Conservation (phyloP, 2,113 vertebrate species). For the Labrus mixtus region DNA sequence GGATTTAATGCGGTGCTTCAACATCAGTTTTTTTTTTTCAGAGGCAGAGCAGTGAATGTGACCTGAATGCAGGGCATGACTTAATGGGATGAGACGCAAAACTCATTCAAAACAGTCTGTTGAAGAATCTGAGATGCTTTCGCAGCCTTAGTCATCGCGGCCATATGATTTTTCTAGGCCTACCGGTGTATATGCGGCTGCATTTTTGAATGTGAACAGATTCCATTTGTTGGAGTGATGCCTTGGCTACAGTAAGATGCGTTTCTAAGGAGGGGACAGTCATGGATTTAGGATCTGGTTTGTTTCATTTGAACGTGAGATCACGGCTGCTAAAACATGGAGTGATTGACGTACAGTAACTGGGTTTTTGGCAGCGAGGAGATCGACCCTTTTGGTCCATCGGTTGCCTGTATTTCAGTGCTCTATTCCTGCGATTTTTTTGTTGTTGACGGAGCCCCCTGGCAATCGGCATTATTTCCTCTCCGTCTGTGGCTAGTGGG, state of each 20-base stretch:
- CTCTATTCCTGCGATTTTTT: constrained; percentile 70
- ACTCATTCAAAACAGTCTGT: constrained; percentile 80
- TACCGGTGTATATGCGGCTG: constrained; percentile 53
- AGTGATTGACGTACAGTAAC: constrained; percentile 70
- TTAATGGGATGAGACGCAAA: constrained; percentile 83
- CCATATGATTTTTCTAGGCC: constrained; percentile 60
- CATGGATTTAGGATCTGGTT: constrained; percentile 70
- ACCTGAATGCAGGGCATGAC: constrained; percentile 82
- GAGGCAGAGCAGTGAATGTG: constrained; percentile 80
- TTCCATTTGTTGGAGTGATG: constrained; percentile 57
- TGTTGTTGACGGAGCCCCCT: constrained; percentile 73
- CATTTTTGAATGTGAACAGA: constrained; percentile 38
- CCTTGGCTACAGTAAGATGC: constrained; percentile 71
- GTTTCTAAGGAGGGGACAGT: constrained; percentile 65
- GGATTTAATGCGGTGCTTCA: constrained; percentile 79
- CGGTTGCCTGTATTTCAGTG: constrained; percentile 58
- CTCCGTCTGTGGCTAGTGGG: constrained; percentile 75
- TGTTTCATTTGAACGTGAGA: constrained; percentile 66
- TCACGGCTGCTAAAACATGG: constrained; percentile 70
- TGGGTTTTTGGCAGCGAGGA: constrained; percentile 68
- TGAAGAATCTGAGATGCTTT: constrained; percentile 72
- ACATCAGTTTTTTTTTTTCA: constrained; percentile 76
- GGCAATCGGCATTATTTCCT: constrained; percentile 76
- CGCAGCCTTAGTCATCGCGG: constrained; percentile 77
- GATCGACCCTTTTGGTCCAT: constrained; percentile 71